These are phyloP conservation scores for Anoplophora glabripennis DNA, from an alignment of 1,140 invertebrate genomes.

Conservation along the genomic window DNA sequence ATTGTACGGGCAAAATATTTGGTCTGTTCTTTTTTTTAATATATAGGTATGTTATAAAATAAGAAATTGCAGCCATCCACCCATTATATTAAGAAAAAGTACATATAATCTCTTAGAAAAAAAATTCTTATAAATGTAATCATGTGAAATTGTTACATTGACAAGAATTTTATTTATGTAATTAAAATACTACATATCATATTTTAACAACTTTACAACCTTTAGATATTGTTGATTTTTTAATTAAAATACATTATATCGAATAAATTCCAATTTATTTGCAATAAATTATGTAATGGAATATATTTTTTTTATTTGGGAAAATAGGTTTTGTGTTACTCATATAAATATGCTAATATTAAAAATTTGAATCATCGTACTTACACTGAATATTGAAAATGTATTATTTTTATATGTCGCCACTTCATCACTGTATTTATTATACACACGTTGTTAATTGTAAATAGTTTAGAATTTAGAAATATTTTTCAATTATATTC, in stretches of 20 bases:
- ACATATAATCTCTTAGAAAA: too few relatives aligned
- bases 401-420: conserved; percentile 6
- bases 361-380: conserved; percentile 4
- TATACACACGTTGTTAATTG: not conserved
- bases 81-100: too few relatives aligned
- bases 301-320: not conserved
- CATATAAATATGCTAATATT: not conserved
- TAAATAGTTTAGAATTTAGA: conserved; percentile 8
- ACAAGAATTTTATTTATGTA: too few relatives aligned
- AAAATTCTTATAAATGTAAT: too few relatives aligned
- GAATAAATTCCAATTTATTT: not conserved
- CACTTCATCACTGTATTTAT: conserved; percentile 8
- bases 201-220: not conserved
- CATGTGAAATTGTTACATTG: too few relatives aligned
- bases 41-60: too few relatives aligned
- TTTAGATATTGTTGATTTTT: not conserved
- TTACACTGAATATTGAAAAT: not conserved
- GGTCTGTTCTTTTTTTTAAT: too few relatives aligned
- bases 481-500: not conserved
- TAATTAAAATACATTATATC: not conserved
- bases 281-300: not conserved
- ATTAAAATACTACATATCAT: too few relatives aligned
- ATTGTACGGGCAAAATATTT: too few relatives aligned
- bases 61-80: too few relatives aligned
- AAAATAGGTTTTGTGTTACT: not conserved